Conservation (phyloP, 92 coral and sea anemone genomes). For the Anthopleura xanthogrammica region DNA sequence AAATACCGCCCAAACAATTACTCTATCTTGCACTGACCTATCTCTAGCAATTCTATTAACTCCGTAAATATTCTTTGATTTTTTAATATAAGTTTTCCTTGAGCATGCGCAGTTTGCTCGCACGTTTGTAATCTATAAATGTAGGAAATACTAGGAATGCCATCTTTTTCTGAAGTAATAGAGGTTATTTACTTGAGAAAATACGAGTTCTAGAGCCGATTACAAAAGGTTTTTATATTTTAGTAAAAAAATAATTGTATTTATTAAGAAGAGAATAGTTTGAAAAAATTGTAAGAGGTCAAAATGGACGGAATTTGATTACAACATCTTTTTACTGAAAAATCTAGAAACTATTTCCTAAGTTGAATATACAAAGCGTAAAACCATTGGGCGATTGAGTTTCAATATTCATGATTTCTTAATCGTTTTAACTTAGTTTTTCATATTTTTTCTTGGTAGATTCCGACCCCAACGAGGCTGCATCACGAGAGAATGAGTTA, state of each 20-base stretch:
- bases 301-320: background rate
- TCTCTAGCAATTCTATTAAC: background rate
- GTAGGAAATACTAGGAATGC: background rate
- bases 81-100: background rate
- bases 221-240: no score
- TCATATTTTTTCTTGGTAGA: slow-evolving; percentile 7
- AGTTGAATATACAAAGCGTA: no score
- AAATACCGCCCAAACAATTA: slow-evolving; percentile 3
- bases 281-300: no score
- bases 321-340: no score
- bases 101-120: background rate
- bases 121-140: background rate
- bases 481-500: slow-evolving; percentile 19
- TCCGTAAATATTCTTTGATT: background rate
- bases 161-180: no score
- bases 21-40: background rate
- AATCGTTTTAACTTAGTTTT: background rate
- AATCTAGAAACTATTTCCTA: no score
- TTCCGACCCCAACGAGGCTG: slow-evolving; percentile 33
- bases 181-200: no score
- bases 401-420: no score
- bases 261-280: no score
- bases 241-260: no score
- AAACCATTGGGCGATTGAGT: no score
- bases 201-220: no score